A percentile compares a stretch with the other conserved stretches of the same genome.
Evolutionary conservation across 1,140 invertebrate species (phyloP).

Genomic region (Asobara japonica): DNA sequence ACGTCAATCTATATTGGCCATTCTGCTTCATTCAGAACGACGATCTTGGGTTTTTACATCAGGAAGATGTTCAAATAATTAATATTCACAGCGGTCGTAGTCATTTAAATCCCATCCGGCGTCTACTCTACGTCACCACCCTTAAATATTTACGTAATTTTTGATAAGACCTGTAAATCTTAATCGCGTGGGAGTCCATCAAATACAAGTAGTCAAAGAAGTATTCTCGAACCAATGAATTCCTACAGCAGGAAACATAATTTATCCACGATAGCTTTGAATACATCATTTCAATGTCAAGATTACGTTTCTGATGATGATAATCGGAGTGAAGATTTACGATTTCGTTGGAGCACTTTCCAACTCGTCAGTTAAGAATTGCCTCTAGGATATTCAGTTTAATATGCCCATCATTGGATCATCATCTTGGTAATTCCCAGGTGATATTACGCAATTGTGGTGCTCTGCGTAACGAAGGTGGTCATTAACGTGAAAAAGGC

Average conservation of each 20-base stretch:
- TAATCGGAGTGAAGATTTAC: not conserved
- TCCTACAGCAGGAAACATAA: not conserved
- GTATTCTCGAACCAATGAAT: not conserved
- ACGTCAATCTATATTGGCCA: no score
- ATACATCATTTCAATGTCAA: constrained; percentile 32
- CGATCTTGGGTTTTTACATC: no score
- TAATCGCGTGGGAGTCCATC: constrained; percentile 15
- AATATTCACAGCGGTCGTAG: no score
- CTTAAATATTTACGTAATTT: not conserved
- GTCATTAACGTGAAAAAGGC: constrained; percentile 10
- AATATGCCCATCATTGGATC: constrained; percentile 25
- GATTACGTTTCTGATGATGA: constrained; percentile 7
- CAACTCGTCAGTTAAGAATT: not conserved
- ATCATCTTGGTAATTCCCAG: constrained; percentile 21
- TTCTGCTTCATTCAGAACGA: no score
- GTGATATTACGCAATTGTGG: constrained; percentile 16
- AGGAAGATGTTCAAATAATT: no score
- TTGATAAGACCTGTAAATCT: not conserved
- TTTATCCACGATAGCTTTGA: not conserved
- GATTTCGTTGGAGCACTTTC: constrained; percentile 15
- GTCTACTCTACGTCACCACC: not conserved
- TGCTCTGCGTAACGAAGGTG: constrained; percentile 22
- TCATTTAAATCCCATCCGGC: not conserved
- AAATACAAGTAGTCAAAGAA: not conserved
- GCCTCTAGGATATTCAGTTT: not conserved